Evolutionary conservation across 2,797 vertebrate species (phyloP).

Genomic region (Florisuga fusca): DNA sequence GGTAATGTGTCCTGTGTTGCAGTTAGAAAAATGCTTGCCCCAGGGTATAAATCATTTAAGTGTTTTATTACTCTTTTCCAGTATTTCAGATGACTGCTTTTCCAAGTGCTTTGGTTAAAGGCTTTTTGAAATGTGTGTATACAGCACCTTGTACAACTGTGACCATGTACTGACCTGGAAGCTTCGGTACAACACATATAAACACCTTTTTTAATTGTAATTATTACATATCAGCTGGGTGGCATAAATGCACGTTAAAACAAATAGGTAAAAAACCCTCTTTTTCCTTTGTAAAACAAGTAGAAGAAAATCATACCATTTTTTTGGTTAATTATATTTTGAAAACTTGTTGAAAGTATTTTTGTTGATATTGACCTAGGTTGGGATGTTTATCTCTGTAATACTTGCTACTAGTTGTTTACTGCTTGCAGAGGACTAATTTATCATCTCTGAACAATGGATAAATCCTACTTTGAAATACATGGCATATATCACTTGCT

Average conservation of each 20-base stretch:
- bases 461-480: not conserved
- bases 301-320: not conserved
- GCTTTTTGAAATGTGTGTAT: rapidly evolving
- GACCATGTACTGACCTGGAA: not conserved
- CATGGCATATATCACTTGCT: not conserved
- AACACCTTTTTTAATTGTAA: not conserved
- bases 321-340: rapidly evolving
- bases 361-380: not conserved
- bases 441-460: not conserved
- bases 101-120: not conserved
- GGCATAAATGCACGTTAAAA: not conserved
- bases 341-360: not conserved
- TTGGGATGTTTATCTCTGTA: not conserved
- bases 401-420: not conserved
- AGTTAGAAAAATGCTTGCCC: not conserved
- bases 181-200: rapidly evolving
- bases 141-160: not conserved
- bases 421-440: not conserved
- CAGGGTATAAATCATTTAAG: no score
- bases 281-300: not conserved
- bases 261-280: not conserved
- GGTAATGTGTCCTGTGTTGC: rapidly evolving
- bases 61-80: not conserved
- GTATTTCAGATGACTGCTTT: not conserved
- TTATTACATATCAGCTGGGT: not conserved